These are phyloP conservation scores for Pseudeuparius sepicola DNA, from an alignment of 2,888 invertebrate species.

Conservation along the genomic window DNA sequence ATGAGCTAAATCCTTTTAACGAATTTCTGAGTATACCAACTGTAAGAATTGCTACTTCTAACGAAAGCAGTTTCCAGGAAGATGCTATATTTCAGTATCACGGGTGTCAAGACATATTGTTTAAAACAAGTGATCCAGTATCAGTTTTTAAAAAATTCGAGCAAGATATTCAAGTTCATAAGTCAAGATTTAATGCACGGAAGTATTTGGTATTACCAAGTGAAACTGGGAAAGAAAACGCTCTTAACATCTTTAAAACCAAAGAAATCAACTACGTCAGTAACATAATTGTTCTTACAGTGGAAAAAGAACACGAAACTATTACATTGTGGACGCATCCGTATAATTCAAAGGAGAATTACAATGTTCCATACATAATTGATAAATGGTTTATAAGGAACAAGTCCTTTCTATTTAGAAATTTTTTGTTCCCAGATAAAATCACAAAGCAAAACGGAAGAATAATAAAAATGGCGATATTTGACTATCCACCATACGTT, in stretches of 20 bases:
- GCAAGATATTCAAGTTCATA: constrained; percentile 19
- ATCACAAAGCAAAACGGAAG: constrained; percentile 36
- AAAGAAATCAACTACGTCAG: constrained; percentile 22
- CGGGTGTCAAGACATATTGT: constrained; percentile 28
- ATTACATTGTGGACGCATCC: constrained; percentile 25
- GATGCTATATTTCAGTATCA: constrained; percentile 25
- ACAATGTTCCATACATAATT: constrained; percentile 19
- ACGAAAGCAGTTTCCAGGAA: no score
- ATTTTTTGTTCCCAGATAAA: constrained; percentile 27
- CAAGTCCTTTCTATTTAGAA: constrained; percentile 21
- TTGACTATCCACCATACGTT: constrained; percentile 52
- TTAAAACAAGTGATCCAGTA: constrained; percentile 21
- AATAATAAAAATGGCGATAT: constrained; percentile 43
- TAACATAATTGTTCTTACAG: constrained; percentile 35
- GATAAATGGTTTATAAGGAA: constrained; percentile 27
- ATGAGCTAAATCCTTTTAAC: constrained; percentile 18
- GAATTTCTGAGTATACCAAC: constrained; percentile 12
- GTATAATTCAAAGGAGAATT: constrained; percentile 21
- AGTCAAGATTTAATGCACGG: constrained; percentile 24
- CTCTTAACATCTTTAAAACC: constrained; percentile 19
- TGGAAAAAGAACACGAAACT: constrained; percentile 29
- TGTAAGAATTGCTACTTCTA: no score
- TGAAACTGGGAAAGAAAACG: constrained; percentile 14
- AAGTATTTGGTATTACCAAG: constrained; percentile 23
- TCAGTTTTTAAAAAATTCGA: constrained; percentile 23